phyloP scores from a whole-genome alignment of 2,797 vertebrate genomes.

The Pteropus rufus region DNA sequence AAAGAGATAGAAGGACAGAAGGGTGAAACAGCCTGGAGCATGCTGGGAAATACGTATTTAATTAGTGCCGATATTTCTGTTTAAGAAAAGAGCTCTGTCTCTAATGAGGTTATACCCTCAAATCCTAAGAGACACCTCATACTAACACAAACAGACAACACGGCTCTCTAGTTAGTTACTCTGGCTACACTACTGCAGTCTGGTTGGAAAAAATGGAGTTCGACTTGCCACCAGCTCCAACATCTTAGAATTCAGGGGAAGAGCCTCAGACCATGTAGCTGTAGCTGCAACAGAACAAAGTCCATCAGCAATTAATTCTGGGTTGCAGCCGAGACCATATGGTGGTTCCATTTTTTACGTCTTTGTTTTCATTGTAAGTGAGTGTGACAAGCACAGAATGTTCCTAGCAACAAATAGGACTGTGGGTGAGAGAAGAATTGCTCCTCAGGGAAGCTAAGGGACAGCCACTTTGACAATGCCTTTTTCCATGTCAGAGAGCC shows the following conservation, averaged over 20 bases:
- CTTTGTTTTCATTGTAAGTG: slow-evolving; percentile 58
- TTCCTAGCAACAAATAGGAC: slow-evolving; percentile 40
- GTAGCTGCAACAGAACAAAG: rapidly evolving
- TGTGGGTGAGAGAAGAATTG: slow-evolving; percentile 30
- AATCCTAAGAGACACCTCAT: not conserved
- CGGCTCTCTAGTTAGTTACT: not conserved
- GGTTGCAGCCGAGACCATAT: not conserved
- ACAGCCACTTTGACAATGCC: not conserved
- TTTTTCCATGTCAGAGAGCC: not conserved
- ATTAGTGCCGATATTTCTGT: not conserved
- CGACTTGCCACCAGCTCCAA: not conserved
- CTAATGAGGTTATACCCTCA: not conserved
- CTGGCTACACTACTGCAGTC: not conserved
- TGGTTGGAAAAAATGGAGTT: not conserved
- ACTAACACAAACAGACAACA: not conserved
- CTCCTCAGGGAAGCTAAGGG: not conserved
- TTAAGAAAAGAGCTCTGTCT: not conserved
- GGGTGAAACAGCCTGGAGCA: not conserved
- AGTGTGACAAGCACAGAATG: slow-evolving; percentile 46
- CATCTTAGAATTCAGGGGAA: not conserved
- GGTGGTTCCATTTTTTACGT: slow-evolving; percentile 43
- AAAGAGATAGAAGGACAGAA: not conserved
- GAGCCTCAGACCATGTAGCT: not conserved
- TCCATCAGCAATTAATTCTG: not conserved
- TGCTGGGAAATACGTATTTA: not conserved